Base-by-base conservation (phyloP, 2,888 invertebrate genomes). In the Chloromyia formosa region DNA sequence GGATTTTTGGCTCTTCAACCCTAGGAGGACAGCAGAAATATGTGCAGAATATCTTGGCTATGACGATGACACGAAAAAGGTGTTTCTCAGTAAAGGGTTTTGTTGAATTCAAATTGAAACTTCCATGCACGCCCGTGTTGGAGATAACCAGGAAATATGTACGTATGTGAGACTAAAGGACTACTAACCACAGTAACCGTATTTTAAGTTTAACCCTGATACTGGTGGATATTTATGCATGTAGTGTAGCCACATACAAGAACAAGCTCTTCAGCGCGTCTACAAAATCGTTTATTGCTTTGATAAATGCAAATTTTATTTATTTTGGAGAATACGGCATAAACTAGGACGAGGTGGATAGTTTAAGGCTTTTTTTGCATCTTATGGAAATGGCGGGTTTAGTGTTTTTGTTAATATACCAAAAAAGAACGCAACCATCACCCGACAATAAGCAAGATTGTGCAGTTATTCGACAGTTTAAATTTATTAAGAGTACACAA, bases 291-390 rank as follows among this genome's bases (percentile, higher is more conserved):
- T 76, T 75, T 76, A 76, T 76, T 75, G 76, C 45, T 75, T 76
- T 76, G 76, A 76, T 76, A 75, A 73, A 76, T 76, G 76, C 75
- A 76, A 76, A 76, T 76, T 75, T 75, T 74, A 76, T 76, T 75
- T 75, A 75, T 76, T 75, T 40, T 58, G 16, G 40, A 42, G 71
- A 45, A n/a, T n/a, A n/a, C n/a, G n/a, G n/a, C n/a, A n/a, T n/a
- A n/a, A n/a, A n/a, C n/a, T n/a, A n/a, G n/a, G n/a, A n/a, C n/a
- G n/a, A n/a, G n/a, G n/a, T n/a, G n/a, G n/a, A n/a, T n/a, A n/a
- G n/a, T n/a, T n/a, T n/a, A n/a, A n/a, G n/a, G n/a, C n/a, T n/a
- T n/a, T n/a, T n/a, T n/a, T n/a, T n/a, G n/a, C n/a, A n/a, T n/a
- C n/a, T n/a, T n/a, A n/a, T n/a, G n/a, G n/a, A n/a, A n/a, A n/a